A percentile compares a stretch with the other conserved stretches of the same genome.
Evolutionary conservation across 2,113 vertebrate genomes (phyloP).

Genomic region (Malaclemys terrapin): DNA sequence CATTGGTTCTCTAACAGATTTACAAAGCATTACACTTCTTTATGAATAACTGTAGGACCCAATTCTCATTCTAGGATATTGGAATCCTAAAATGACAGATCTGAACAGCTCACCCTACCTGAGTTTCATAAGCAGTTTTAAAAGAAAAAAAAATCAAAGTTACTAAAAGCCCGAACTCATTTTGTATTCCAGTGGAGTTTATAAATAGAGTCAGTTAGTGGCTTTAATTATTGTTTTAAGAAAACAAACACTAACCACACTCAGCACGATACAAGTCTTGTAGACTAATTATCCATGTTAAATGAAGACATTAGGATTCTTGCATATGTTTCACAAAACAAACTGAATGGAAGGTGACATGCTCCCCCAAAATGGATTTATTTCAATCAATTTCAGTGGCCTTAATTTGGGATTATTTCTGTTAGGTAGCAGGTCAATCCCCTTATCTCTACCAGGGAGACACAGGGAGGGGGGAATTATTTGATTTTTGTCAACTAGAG

Average conservation of each 20-base stretch:
- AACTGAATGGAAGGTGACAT: slow-evolving; percentile 33
- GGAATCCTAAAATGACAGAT: neutral
- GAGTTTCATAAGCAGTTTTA: slow-evolving; percentile 19
- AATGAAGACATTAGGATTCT: slow-evolving; percentile 63
- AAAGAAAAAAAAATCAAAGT: slow-evolving; percentile 15
- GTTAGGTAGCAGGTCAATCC: neutral
- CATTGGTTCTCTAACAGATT: neutral
- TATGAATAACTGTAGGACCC: slow-evolving; percentile 15
- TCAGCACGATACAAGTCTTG: neutral
- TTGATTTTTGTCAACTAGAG: neutral
- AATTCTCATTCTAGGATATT: slow-evolving; percentile 8
- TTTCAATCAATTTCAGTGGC: slow-evolving; percentile 3
- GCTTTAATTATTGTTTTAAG: slow-evolving; percentile 68
- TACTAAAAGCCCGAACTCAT: slow-evolving; percentile 42
- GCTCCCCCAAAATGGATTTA: neutral
- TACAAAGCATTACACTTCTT: neutral
- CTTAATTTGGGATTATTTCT: slow-evolving; percentile 4
- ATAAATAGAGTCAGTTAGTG: slow-evolving; percentile 55
- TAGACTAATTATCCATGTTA: slow-evolving; percentile 51
- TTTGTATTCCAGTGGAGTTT: slow-evolving; percentile 45
- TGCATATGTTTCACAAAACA: neutral
- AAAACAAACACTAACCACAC: slow-evolving; percentile 66
- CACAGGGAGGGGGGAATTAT: neutral
- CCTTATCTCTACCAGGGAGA: neutral
- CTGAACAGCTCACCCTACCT: neutral